These are phyloP conservation scores for Penaeus vannamei DNA, from an alignment of 1,140 invertebrate species.

Conservation along the genomic window DNA sequence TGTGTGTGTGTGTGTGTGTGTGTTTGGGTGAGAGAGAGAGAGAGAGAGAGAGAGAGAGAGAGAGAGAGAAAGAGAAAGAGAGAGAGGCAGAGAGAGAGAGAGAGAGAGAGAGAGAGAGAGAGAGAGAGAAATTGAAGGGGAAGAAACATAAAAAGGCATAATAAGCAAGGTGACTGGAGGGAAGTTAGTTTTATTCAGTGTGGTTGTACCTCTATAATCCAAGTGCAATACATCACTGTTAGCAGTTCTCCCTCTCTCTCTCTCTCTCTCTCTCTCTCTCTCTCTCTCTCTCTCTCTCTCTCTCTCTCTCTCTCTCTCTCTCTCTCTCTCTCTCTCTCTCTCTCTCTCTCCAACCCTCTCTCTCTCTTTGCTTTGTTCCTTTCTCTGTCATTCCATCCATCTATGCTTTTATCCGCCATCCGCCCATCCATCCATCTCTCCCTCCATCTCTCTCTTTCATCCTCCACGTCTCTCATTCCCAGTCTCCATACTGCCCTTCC, in stretches of 20 bases:
- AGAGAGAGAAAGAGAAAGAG: background rate
- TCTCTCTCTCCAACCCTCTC: slow-evolving; percentile 22
- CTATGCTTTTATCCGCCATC: too few relatives aligned
- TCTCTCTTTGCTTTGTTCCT: too few relatives aligned
- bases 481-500: too few relatives aligned
- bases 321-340: slow-evolving; percentile 33
- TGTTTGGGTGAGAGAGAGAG: background rate
- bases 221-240: background rate
- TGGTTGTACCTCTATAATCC: background rate
- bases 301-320: background rate
- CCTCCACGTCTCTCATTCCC: too few relatives aligned
- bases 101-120: slow-evolving; percentile 19
- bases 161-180: too few relatives aligned
- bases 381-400: too few relatives aligned
- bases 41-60: background rate
- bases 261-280: slow-evolving; percentile 26
- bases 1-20: too few relatives aligned
- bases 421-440: too few relatives aligned
- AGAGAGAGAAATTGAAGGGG: background rate
- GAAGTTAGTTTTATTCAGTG: too few relatives aligned
- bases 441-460: too few relatives aligned
- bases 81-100: slow-evolving; percentile 3
- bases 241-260: background rate
- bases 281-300: background rate
- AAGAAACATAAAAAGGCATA: background rate